Base-by-base conservation (phyloP, 1,140 invertebrate genomes). In the Drosophila kanapiae region DNA sequence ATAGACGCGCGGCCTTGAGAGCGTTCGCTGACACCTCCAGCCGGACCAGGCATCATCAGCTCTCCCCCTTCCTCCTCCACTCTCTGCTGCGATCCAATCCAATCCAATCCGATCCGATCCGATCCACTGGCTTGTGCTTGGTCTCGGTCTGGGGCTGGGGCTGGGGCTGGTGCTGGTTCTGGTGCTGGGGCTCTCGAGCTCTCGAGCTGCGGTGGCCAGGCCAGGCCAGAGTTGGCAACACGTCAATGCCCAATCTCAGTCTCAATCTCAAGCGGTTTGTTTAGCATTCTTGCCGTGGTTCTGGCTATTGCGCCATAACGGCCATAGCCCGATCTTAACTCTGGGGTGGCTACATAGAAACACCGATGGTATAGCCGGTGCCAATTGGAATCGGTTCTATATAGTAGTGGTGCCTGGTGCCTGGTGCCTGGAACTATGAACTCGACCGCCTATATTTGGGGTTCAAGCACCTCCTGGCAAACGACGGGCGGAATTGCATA, bases 231-330 rank as follows among this genome's bases (percentile, higher is more conserved):
- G 70, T 75, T 70, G 78, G 63, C 78, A 80, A 80, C 78, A 80
- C 70, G 35, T 82, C 79, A 47, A 45, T 51, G 75, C 65, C 47
- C 62, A 67, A 67, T 69, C 47, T 58, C 13, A 38, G 38, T 13
- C 64, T 23, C 60, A 53, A 68, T 70, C 51, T 82, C 65, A 71
- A 84, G 68, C 78, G 43, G 82, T 67, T 80, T 81, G 82, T 69
- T 85, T 85, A 85, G 78, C 82, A 85, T 85, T 85, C 82, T 85
- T 78, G 82, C 75, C 81, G 47, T 51, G 65, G 29, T 68, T 68
- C 65, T 68, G 62, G 67, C 74, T 82, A 62, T 77, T 82, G 80
- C 80, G 80, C 80, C 80, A 82, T 82, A 82, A 54, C 80, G 61
- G 43, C 49, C 72, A 67, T 23, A 58, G 56, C 42, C 9, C 10